Conservation (phyloP, 2,888 invertebrate species). For the Ornithoptera priamus region DNA sequence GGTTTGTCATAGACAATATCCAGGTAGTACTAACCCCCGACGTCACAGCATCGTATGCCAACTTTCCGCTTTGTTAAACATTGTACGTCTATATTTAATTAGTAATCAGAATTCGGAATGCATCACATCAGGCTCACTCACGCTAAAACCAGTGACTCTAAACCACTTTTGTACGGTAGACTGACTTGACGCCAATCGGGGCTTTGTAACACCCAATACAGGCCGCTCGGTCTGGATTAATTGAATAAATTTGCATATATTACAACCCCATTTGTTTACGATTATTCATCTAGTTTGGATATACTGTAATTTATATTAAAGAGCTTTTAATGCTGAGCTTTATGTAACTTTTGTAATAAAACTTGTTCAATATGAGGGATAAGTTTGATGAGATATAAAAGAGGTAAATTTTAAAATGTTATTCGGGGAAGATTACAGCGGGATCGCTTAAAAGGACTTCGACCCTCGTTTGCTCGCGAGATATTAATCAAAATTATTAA, state of each 20-base stretch:
- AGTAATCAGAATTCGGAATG: slow-evolving; percentile 7
- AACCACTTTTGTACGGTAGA: slow-evolving; percentile 60
- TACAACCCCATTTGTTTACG: slow-evolving; percentile 75
- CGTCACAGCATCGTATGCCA: background rate
- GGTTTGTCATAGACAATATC: background rate
- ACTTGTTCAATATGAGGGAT: background rate
- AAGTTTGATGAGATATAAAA: no score
- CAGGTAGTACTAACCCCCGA: background rate
- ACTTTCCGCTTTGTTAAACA: background rate
- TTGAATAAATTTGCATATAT: slow-evolving; percentile 79
- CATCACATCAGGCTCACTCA: slow-evolving; percentile 11
- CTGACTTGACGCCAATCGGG: slow-evolving; percentile 75
- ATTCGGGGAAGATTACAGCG: no score
- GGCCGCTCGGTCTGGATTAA: slow-evolving; percentile 66
- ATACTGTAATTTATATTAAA: slow-evolving; percentile 1
- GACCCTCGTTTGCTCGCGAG: no score
- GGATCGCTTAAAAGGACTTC: no score
- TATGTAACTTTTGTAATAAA: background rate
- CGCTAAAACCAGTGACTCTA: slow-evolving; percentile 43
- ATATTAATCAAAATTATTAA: no score
- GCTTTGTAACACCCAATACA: slow-evolving; percentile 73
- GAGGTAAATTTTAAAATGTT: no score
- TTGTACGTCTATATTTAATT: background rate
- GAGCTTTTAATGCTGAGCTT: background rate
- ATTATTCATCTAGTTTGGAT: slow-evolving; percentile 51